phyloP scores from a whole-genome alignment of 2,797 vertebrate species.

The Sebastes iracundus region DNA sequence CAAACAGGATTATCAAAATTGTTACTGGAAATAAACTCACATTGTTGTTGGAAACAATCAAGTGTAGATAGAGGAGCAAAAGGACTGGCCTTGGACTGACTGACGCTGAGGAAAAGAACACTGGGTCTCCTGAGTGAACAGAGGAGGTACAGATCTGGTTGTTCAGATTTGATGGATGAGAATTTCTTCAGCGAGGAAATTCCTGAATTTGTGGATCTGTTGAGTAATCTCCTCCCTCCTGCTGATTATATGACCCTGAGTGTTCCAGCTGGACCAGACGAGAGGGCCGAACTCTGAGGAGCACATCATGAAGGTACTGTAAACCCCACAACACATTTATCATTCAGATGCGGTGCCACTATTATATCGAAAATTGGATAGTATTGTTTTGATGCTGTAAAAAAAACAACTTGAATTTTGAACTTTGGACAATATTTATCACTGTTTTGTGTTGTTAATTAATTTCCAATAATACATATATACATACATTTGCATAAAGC shows the following conservation, averaged over 20 bases:
- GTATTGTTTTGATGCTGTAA: neutral
- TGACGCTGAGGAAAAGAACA: neutral
- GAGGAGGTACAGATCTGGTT: neutral
- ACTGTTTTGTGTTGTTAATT: neutral
- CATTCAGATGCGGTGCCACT: neutral
- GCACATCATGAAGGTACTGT: slow-evolving; percentile 72
- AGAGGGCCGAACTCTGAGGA: neutral
- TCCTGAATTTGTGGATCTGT: slow-evolving; percentile 43
- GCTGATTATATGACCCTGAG: slow-evolving; percentile 39
- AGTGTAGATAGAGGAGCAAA: neutral
- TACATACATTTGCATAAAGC: too few relatives aligned
- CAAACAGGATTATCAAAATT: neutral
- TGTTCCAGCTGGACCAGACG: neutral
- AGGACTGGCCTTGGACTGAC: neutral
- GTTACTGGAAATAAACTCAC: slow-evolving; percentile 9
- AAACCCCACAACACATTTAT: neutral
- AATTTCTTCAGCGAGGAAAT: slow-evolving; percentile 51
- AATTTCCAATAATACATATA: too few relatives aligned
- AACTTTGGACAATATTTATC: neutral
- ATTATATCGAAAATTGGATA: neutral
- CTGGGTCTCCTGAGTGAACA: neutral
- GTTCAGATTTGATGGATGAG: neutral
- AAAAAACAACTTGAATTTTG: neutral
- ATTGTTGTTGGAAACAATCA: neutral
- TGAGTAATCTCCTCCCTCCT: slow-evolving; percentile 40